These are phyloP conservation scores for Mormyrops boulengeri DNA, from an alignment of 2,797 vertebrate genomes.

Conservation along the genomic window DNA sequence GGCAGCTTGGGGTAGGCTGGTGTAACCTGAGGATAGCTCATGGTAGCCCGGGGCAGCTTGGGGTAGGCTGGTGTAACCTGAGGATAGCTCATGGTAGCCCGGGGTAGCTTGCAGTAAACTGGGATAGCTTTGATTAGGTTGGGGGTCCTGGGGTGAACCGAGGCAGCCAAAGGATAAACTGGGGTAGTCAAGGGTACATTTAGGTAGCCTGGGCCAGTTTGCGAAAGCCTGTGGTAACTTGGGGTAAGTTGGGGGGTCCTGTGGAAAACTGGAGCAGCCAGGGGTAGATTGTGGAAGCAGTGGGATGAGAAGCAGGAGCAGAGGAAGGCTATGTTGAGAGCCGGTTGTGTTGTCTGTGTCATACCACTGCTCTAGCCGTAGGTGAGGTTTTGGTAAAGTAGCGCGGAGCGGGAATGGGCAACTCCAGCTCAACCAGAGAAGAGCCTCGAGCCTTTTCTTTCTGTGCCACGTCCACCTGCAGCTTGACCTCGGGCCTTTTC, in stretches of 20 bases:
- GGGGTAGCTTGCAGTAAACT: not conserved
- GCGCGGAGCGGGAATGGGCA: conserved; percentile 59
- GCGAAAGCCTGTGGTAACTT: not conserved
- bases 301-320: conserved; percentile 12
- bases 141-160: not conserved
- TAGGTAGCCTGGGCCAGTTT: not conserved
- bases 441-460: conserved; percentile 63
- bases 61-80: not conserved
- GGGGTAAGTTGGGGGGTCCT: not conserved
- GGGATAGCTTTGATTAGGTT: not conserved
- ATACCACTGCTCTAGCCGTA: conserved; percentile 75
- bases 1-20: not conserved
- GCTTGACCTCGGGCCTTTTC: conserved; percentile 37
- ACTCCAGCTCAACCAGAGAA: conserved; percentile 61
- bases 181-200: not conserved
- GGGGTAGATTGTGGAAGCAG: conserved; percentile 13
- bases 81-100: not conserved
- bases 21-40: not conserved
- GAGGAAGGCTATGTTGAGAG: not conserved
- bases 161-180: not conserved
- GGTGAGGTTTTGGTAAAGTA: conserved; percentile 70
- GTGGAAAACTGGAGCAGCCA: not conserved
- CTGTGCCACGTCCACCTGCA: conserved; percentile 52
- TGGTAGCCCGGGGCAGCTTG: not conserved
- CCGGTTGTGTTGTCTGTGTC: conserved; percentile 32